A percentile compares a stretch with the other conserved stretches of the same genome.
phyloP scores from a whole-genome alignment of 1,140 invertebrate genomes.

The Augochlora pura region DNA sequence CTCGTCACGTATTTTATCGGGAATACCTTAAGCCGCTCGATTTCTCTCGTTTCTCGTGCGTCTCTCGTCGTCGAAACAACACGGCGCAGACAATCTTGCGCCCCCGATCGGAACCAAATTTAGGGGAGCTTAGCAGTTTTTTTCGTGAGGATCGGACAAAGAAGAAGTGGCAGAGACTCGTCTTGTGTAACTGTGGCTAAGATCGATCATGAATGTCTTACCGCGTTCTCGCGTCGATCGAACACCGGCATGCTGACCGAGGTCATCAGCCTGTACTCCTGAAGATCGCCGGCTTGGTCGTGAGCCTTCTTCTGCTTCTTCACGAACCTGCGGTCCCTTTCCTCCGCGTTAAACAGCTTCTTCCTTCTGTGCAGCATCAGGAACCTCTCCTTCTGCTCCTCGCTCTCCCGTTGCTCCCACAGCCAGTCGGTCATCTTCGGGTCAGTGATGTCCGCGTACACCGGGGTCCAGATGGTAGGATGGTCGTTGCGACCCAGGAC shows the following conservation, averaged over 20 bases:
- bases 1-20: background rate
- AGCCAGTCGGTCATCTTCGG: conserved; percentile 93
- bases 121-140: no score
- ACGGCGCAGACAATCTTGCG: no score
- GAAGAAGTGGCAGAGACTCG: no score
- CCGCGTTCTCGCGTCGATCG: conserved; percentile 89
- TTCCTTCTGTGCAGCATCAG: conserved; percentile 82
- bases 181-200: no score
- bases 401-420: conserved; percentile 91
- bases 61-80: no score
- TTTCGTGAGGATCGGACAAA: no score
- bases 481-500: conserved; percentile 90
- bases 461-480: conserved; percentile 92
- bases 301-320: conserved; percentile 76
- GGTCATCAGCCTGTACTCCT: conserved; percentile 90
- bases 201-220: conserved; percentile 76
- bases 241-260: conserved; percentile 96
- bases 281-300: conserved; percentile 82
- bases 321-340: conserved; percentile 81
- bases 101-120: no score
- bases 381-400: conserved; percentile 87
- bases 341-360: conserved; percentile 80
- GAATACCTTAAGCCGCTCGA: background rate
- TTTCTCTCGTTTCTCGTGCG: background rate
- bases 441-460: conserved; percentile 95